Conservation (phyloP, 2,113 vertebrate species). For the Canis aureus region DNA sequence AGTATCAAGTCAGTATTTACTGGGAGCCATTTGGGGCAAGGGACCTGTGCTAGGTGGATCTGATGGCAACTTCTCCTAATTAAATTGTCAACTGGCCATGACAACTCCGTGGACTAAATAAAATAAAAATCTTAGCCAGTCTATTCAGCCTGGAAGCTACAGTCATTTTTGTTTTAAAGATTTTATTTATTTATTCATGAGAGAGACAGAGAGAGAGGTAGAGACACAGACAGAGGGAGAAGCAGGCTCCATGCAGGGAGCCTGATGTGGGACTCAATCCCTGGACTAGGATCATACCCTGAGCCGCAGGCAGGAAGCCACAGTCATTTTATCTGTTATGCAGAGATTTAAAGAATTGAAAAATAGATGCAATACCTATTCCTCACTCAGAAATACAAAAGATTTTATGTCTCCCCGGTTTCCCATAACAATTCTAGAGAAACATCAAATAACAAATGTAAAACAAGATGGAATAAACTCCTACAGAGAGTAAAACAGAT, state of each 20-base stretch:
- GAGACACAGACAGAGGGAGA: no score
- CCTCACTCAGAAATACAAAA: conserved; percentile 46
- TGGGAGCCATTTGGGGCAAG: background rate
- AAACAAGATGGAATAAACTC: conserved; percentile 23
- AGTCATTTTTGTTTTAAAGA: background rate
- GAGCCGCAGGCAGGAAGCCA: background rate
- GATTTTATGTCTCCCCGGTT: conserved; percentile 35
- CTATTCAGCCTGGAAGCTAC: conserved; percentile 25
- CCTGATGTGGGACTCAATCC: no score
- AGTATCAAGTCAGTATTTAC: background rate
- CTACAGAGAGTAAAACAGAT: background rate
- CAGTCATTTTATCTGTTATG: conserved; percentile 21
- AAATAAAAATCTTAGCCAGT: conserved; percentile 24
- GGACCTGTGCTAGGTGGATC: background rate
- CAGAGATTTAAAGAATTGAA: conserved; percentile 42
- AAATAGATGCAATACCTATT: conserved; percentile 35
- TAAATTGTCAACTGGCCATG: background rate
- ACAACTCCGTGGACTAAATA: conserved; percentile 16
- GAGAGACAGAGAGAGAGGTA: no score
- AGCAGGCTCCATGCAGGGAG: no score
- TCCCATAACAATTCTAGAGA: conserved; percentile 41
- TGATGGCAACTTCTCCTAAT: background rate
- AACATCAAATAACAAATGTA: conserved; percentile 52
- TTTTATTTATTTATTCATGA: no score
- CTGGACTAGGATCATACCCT: no score